A percentile compares a stretch with the other conserved stretches of the same genome.
These are phyloP conservation scores for Liparis tanakae DNA, from an alignment of 2,797 vertebrate species.

Conservation along the genomic window DNA sequence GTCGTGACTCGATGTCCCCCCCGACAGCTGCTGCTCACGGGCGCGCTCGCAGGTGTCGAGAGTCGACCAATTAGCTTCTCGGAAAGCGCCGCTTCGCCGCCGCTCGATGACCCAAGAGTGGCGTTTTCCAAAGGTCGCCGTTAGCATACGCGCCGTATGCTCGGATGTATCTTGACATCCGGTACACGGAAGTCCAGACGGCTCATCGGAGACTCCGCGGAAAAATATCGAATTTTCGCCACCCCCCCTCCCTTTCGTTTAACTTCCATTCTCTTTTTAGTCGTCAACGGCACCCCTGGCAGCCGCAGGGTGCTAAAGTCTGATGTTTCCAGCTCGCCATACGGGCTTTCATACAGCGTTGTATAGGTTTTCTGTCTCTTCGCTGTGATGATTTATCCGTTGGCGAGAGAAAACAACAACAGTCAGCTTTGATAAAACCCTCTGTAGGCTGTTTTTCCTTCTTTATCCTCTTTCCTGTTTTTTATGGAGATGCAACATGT, in stretches of 20 bases:
- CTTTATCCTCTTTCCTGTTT: not conserved
- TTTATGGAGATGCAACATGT: constrained; percentile 6
- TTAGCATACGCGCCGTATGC: too few species aligned
- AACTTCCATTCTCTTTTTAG: too few species aligned
- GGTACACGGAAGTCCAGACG: too few species aligned
- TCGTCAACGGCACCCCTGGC: too few species aligned
- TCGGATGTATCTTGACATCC: too few species aligned
- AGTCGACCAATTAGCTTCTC: not conserved
- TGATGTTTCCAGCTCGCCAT: too few species aligned
- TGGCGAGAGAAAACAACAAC: not conserved
- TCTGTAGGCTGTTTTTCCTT: not conserved
- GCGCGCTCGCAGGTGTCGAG: not conserved
- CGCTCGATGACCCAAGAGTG: not conserved
- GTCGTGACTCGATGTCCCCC: not conserved
- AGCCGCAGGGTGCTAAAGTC: too few species aligned
- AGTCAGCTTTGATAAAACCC: constrained; percentile 11
- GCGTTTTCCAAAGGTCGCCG: not conserved
- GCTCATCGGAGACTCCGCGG: too few species aligned
- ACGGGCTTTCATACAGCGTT: too few species aligned
- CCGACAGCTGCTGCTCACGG: not conserved
- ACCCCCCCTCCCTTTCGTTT: too few species aligned
- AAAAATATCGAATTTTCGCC: too few species aligned
- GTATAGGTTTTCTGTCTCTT: not conserved
- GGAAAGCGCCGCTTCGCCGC: not conserved
- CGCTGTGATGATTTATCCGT: not conserved